These are phyloP conservation scores for Chrysomela aeneicollis DNA, from an alignment of 2,888 invertebrate genomes.

Conservation along the genomic window DNA sequence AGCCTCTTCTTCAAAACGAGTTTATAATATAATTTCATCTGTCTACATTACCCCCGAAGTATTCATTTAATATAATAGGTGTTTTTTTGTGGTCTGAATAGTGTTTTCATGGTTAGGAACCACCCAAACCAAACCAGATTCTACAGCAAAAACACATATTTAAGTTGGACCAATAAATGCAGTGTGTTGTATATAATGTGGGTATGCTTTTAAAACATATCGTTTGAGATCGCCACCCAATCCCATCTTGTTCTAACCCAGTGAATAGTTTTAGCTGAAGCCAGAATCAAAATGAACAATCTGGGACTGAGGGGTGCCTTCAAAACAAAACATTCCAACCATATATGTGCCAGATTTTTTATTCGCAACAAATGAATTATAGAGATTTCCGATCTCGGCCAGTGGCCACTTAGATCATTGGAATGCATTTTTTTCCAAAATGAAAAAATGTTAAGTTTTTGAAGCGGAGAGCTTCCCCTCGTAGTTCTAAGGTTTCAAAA, in stretches of 20 bases:
- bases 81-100: conserved; percentile 8
- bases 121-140: conserved; percentile 60
- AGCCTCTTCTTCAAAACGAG: too few relatives aligned
- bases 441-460: conserved; percentile 45
- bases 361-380: conserved; percentile 58
- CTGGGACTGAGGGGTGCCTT: conserved; percentile 40
- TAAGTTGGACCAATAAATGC: conserved; percentile 59
- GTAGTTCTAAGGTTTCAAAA: conserved; percentile 57
- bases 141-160: conserved; percentile 58
- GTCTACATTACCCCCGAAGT: too few relatives aligned
- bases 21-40: too few relatives aligned
- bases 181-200: conserved; percentile 56
- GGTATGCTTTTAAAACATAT: conserved; percentile 59
- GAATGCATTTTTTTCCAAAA: conserved; percentile 48
- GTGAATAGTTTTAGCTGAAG: conserved; percentile 41
- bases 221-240: conserved; percentile 52
- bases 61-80: not conserved
- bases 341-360: conserved; percentile 72
- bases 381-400: conserved; percentile 48
- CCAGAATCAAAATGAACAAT: conserved; percentile 45
- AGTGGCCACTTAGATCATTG: conserved; percentile 41
- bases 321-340: conserved; percentile 68
- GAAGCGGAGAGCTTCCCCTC: conserved; percentile 50
- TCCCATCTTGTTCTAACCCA: conserved; percentile 36
- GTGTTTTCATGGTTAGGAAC: conserved; percentile 11